Base-by-base conservation (phyloP, 2,113 vertebrate species). In the Uropsilus gracilis region DNA sequence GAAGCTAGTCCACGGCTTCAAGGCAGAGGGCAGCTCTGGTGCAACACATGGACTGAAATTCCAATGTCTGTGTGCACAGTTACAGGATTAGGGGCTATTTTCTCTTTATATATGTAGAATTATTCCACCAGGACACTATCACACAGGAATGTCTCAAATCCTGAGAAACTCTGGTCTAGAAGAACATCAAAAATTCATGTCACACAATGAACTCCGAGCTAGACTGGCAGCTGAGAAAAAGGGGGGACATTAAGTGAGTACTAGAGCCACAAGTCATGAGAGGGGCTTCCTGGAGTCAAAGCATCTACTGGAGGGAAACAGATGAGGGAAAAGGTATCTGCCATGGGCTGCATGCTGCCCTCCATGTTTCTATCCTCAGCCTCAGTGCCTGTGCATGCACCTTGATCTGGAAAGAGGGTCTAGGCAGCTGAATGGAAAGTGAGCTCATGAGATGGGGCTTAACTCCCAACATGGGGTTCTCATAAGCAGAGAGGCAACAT, bases 31-130 rank as follows among this genome's bases (percentile, higher is more conserved):
- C 13, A 42, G 44, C 7, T 5, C 72, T 1, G 0, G 32, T 0
- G 1, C 11, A 2, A 59, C 1, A 17, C 13, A 0, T 12, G 14
- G 0, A 0, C 26, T 22, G 4, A 3, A 8, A n/a, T 6, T 0
- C 9, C 16, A 37, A 28, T 2, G 5, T 3, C 22, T 4, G 30
- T 53, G 37, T 20, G 28, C 37, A 55, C 0, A 4, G 32, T 63
- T 5, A 16, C 2, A 1, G 0, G 4, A 18, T 1, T 0, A 2
- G 3, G 6, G 6, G 20, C 22, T 18, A 30, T 5, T 20, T 42
- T 24, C 44, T 66, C 84, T n/a, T 48, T 14, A 30, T 16, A 7
- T 17, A 48, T 2, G 3, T 28, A 3, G 13, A 42, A 16, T 53
- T 32, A 30, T 28, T 63, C 73, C 44, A 30, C 8, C 20, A 11